Base-by-base conservation (phyloP, 2,888 invertebrate species). In the Lycaena phlaeas region DNA sequence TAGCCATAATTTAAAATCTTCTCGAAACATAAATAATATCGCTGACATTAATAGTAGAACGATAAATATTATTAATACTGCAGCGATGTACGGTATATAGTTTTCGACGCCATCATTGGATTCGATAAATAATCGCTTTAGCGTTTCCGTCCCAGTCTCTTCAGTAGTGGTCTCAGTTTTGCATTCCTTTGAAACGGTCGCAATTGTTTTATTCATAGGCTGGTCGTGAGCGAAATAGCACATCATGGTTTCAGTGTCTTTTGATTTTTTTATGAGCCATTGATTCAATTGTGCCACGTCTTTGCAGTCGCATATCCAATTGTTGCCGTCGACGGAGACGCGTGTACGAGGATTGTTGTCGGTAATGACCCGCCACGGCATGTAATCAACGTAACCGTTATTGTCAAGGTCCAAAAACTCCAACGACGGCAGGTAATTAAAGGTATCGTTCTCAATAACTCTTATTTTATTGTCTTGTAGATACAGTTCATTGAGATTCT, bases 261-360 rank as follows among this genome's bases (percentile, higher is more conserved):
- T 87, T 38, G 87, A 87, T 64, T 90, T 89, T 63, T 89, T 87
- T 59, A 87, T 81, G 45, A 92, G 71, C 92, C 92, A 92, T 54
- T 88, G 86, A 62, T 90, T 88, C 57, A 92, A 77, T 56, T 88
- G 88, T 48, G 86, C 87, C 40, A 92, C 87, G 59, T 90, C 90
- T 60, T 86, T 86, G 75, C 94, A 94, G 65, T 92, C 91, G 77
- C 94, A 94, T 68, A 90, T 90, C 95, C 95, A 93, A 67, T 89
- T 89, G 86, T 93, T 93, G 57, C 91, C 90, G 59, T 90, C 89
- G 47, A 93, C 85, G 41, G 90, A 89, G 53, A 93, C 88, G 59
- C 88, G 88, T 59, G 92, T 88, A 57, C 88, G 88, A 49, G 87
- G 86, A 66, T 90, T 86, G 63, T 88, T 86, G 61, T 90, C 87